Conservation (phyloP, 2,888 invertebrate species). For the Podabrus alpinus region DNA sequence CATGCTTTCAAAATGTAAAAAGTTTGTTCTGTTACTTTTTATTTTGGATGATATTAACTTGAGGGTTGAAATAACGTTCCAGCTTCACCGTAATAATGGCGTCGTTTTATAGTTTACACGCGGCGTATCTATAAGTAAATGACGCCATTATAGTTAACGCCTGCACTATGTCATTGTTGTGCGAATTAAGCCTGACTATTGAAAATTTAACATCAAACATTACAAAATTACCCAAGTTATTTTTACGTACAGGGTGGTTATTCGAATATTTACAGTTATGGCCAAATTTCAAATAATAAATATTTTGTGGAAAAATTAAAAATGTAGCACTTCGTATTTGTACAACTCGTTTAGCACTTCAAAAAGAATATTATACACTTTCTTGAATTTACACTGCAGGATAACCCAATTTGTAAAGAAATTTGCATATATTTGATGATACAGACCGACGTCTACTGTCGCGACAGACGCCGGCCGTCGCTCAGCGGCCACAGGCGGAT, state of each 20-base stretch:
- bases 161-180: background rate
- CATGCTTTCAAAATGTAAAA: background rate
- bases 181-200: background rate
- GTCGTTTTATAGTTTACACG: background rate
- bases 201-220: background rate
- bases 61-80: background rate
- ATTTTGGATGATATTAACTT: background rate
- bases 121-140: background rate
- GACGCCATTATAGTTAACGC: background rate
- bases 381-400: conserved; percentile 22
- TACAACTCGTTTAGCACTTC: background rate
- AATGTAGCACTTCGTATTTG: background rate
- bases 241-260: background rate
- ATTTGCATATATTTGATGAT: conserved; percentile 35
- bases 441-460: conserved; percentile 36
- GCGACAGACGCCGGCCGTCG: conserved; percentile 36
- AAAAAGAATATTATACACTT: conserved; percentile 19
- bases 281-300: background rate
- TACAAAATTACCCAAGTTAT: no score
- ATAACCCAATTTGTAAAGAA: conserved; percentile 21
- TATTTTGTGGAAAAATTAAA: background rate
- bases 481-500: conserved; percentile 37
- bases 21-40: background rate
- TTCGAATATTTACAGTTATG: background rate
- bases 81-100: background rate